Evolutionary conservation across 2,113 vertebrate species (phyloP).

Genomic region (Panthera leo): DNA sequence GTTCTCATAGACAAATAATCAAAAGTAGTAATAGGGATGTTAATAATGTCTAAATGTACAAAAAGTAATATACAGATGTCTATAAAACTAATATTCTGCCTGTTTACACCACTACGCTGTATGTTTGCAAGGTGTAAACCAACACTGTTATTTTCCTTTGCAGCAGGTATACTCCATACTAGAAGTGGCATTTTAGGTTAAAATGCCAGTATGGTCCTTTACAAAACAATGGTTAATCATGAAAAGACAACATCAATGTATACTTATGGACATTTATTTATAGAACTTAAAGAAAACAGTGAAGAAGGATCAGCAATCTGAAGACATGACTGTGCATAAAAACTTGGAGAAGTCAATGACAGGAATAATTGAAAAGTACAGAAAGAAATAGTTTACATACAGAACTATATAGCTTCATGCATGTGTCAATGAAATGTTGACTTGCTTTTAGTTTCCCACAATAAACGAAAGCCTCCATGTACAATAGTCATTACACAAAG

Average conservation of each 20-base stretch:
- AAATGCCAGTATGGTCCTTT: slow-evolving; percentile 90
- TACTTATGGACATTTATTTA: slow-evolving; percentile 87
- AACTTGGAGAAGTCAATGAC: slow-evolving; percentile 84
- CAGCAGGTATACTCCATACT: slow-evolving; percentile 88
- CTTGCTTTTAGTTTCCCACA: slow-evolving; percentile 91
- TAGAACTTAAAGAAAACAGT: slow-evolving; percentile 83
- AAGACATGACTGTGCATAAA: slow-evolving; percentile 83
- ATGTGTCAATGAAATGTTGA: slow-evolving; percentile 94
- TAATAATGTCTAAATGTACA: slow-evolving; percentile 42
- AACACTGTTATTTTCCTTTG: slow-evolving; percentile 79
- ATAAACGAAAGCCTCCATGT: slow-evolving; percentile 94
- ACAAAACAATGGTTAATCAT: slow-evolving; percentile 88
- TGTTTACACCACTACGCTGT: slow-evolving; percentile 83
- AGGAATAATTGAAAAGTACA: slow-evolving; percentile 85
- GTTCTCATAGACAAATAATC: slow-evolving; percentile 58
- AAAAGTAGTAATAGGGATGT: slow-evolving; percentile 54
- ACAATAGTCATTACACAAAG: slow-evolving; percentile 93
- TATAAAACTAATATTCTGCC: slow-evolving; percentile 66
- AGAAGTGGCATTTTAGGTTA: slow-evolving; percentile 85
- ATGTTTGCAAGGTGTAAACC: slow-evolving; percentile 84
- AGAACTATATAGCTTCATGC: slow-evolving; percentile 91
- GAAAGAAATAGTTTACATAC: slow-evolving; percentile 85
- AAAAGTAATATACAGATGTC: slow-evolving; percentile 19
- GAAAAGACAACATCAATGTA: slow-evolving; percentile 87
- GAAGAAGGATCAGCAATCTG: slow-evolving; percentile 80